phyloP scores from a whole-genome alignment of 2,888 invertebrate species.

The Cylloceria caligata region DNA sequence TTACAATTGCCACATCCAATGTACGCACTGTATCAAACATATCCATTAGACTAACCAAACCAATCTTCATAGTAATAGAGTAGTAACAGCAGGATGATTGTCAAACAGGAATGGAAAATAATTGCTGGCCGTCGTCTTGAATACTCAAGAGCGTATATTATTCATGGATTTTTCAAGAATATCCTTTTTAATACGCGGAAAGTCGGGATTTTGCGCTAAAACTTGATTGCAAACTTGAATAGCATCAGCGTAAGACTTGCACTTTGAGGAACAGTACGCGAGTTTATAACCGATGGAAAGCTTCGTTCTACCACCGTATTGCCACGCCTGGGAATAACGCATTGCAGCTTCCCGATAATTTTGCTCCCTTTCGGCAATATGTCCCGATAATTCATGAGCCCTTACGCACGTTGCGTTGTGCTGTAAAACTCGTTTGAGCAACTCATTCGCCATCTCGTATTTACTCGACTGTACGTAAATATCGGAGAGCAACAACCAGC shows the following conservation, averaged over 20 bases:
- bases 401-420: constrained; percentile 95
- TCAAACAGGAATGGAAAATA: background rate
- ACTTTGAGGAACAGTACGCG: constrained; percentile 96
- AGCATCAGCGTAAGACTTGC: constrained; percentile 95
- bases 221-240: constrained; percentile 96
- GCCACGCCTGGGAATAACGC: constrained; percentile 95
- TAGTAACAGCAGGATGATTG: background rate
- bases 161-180: constrained; percentile 95
- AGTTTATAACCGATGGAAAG: constrained; percentile 96
- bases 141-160: constrained; percentile 89
- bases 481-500: constrained; percentile 97
- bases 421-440: constrained; percentile 91
- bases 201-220: constrained; percentile 92
- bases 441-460: constrained; percentile 93
- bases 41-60: background rate
- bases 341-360: constrained; percentile 93
- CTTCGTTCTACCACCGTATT: constrained; percentile 92
- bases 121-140: background rate
- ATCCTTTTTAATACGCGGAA: constrained; percentile 96
- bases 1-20: background rate
- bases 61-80: background rate
- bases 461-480: constrained; percentile 94
- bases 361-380: constrained; percentile 96
- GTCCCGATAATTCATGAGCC: constrained; percentile 95
- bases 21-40: background rate